Evolutionary conservation across 2,797 vertebrate genomes (phyloP), one percentile per base, ranked within the genome.

Genomic region (Arctocebus calabarensis): DNA sequence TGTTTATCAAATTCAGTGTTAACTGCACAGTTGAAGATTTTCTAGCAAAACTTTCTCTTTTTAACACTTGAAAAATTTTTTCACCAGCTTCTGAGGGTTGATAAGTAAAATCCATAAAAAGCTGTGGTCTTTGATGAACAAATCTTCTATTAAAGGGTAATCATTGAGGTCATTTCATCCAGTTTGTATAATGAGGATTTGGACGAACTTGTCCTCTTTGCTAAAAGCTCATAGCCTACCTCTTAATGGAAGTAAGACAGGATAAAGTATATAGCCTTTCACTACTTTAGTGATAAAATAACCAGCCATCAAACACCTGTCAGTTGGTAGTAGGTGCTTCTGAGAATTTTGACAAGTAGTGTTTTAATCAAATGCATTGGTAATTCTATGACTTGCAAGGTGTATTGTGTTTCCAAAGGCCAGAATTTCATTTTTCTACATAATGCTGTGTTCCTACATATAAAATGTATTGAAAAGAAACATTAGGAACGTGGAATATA

Each of bases 1-100:
- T 97, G 96, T 97, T 97, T 95, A 97, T 97, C 93, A 92, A 94
- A 97, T 96, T 96, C 96, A 97, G 95, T 95, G 97, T 95, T 95
- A 97, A 97, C 95, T 95, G 92, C 84, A 90, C 91, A 94, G 96
- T 96, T 97, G 84, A 96, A 82, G 92, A 96, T 95, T 97, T 97
- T 97, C 94, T 96, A 97, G 93, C 87, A 97, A 97, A 97, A 92
- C 75, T 97, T 88, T 95, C 82, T 96, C 91, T 97, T 97, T 94
- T 92, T 91, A 97, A 96, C 84, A 95, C 93, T 97, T 91, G 91
- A 96, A 96, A 96, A 91, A 97, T 78, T 86, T 48, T 86, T 93
- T 87, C 29, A 52, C 81, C 52, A 84, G 88, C 88, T 94, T 97
- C 75, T 89, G 87, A 92, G 88, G 25, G 89, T 82, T 95, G 95